Evolutionary conservation across 2,888 invertebrate genomes (phyloP).

Genomic region (Andrena fulva): DNA sequence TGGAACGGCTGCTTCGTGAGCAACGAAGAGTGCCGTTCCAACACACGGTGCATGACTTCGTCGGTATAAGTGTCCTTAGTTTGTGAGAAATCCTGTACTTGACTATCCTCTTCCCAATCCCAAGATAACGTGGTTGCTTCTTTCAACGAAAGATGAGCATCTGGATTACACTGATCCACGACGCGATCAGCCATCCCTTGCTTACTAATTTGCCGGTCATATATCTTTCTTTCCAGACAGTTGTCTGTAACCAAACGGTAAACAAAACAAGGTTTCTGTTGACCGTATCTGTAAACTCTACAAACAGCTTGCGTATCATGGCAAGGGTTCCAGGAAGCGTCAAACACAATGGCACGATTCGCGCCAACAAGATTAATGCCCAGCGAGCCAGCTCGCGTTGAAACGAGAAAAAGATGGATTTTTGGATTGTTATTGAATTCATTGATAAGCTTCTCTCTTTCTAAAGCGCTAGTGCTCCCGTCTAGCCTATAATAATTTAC

Average conservation of each 20-base stretch:
- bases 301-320: conserved; percentile 99
- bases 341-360: conserved; percentile 98
- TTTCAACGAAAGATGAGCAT: conserved; percentile 95
- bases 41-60: conserved; percentile 90
- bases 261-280: conserved; percentile 96
- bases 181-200: conserved; percentile 99
- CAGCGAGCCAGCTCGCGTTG: conserved; percentile 97
- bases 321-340: conserved; percentile 99
- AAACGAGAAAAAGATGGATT: conserved; percentile 96
- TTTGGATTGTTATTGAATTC: conserved; percentile 96
- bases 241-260: conserved; percentile 99
- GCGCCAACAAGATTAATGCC: conserved; percentile 99
- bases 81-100: conserved; percentile 90
- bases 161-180: conserved; percentile 99
- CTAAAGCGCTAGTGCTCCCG: conserved; percentile 97
- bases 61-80: conserved; percentile 92
- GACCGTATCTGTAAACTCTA: conserved; percentile 95
- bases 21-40: conserved; percentile 88
- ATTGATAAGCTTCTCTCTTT: conserved; percentile 97
- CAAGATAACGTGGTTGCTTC: conserved; percentile 96
- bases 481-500: conserved; percentile 96
- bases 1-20: conserved; percentile 96
- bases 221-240: conserved; percentile 98
- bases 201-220: conserved; percentile 98
- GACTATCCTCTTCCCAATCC: conserved; percentile 94